Evolutionary conservation across 2,888 invertebrate species (phyloP), one percentile per base, ranked within the genome.

Genomic region (Acleris holmiana): DNA sequence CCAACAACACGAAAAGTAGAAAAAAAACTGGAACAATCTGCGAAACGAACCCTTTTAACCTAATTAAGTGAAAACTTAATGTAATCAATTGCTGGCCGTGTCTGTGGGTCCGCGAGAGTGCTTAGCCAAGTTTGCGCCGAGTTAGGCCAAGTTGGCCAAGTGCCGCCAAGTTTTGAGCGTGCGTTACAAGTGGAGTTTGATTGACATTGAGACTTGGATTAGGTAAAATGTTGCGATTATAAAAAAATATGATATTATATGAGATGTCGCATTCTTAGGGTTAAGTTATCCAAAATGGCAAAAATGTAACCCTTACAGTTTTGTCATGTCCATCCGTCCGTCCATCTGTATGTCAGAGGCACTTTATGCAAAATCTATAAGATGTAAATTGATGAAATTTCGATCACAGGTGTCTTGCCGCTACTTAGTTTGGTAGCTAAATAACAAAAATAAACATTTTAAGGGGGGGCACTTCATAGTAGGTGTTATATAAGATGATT

Each of bases 1-100:
- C 53, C 46, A 58, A 64, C 41, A 57, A 63, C 51, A 44, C 60
- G 50, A 47, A 61, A 61, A 40, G 48, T 40, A 50, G 21, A 56
- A 25, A 65, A 70, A 71, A 70, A 71, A 68, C 71, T 57, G 41
- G 55, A 62, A 64, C 61, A 68, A 68, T 69, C 56, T 68, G 69
- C 66, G 66, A 73, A 72, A 61, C 71, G 46, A 65, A 68, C 72
- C 74, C 73, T 71, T 73, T 73, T 71, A 73, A 71, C 69, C 65
- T 69, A 69, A 75, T 74, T 71, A 71, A 66, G 55, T 41, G 53
- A 61, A 67, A 68, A 64, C 58, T 61, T 61, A 53, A 61, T 53
- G 46, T 61, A 53, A 61, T 61, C 60, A 47, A 61, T 53, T 46
- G 46, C 21, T n/a, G 46, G 44, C 46, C 53, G 46, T 53, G 53